These are phyloP conservation scores for Thyatira batis DNA, from an alignment of 2,888 invertebrate species.

Conservation along the genomic window DNA sequence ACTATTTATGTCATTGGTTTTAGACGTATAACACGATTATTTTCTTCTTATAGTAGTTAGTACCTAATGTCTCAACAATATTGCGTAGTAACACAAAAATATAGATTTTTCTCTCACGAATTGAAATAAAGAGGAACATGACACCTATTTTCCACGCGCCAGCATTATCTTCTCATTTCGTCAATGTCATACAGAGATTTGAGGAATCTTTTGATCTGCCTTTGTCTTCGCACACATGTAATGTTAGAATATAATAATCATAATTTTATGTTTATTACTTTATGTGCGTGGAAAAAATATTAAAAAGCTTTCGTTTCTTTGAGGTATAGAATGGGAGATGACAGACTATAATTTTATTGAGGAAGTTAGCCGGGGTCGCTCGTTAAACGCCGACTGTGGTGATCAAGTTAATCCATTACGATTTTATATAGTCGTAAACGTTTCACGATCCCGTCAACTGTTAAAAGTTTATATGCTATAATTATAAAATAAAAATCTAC, in stretches of 20 bases:
- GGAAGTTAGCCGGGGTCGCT: constrained; percentile 71
- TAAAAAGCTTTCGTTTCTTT: constrained; percentile 32
- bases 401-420: constrained; percentile 77
- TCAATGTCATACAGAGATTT: background rate
- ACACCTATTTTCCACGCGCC: background rate
- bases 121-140: background rate
- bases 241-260: too few relatives aligned
- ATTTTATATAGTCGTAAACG: constrained; percentile 78
- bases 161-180: background rate
- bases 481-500: constrained; percentile 49
- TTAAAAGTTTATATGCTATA: constrained; percentile 56
- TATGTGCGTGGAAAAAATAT: constrained; percentile 10
- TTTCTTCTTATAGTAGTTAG: background rate
- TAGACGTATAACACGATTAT: background rate
- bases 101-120: background rate
- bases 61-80: background rate
- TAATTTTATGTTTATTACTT: background rate
- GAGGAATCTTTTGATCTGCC: background rate
- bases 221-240: background rate
- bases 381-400: constrained; percentile 68
- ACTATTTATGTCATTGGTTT: background rate
- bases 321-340: constrained; percentile 31
- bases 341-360: constrained; percentile 76
- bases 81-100: background rate
- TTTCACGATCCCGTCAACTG: constrained; percentile 69